A percentile compares a stretch with the other conserved stretches of the same genome.
These are phyloP conservation scores for Drosophila prosaltans DNA, from an alignment of 1,140 invertebrate species.

Conservation along the genomic window DNA sequence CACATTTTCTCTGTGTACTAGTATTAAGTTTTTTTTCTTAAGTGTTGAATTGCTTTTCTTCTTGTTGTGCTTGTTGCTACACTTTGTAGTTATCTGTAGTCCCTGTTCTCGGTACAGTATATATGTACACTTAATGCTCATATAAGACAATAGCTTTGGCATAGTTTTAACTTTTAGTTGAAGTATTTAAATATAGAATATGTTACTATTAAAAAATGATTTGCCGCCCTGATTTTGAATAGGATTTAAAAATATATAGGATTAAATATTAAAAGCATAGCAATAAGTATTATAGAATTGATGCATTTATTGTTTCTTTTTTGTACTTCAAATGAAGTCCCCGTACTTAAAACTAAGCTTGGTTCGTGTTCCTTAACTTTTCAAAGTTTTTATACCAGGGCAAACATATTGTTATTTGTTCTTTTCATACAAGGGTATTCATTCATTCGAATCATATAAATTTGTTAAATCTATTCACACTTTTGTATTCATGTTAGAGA, in stretches of 20 bases:
- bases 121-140: constrained; percentile 5
- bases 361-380: too few species aligned
- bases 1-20: constrained; percentile 42
- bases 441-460: constrained; percentile 3
- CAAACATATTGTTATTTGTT: neutral
- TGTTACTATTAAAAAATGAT: too few species aligned
- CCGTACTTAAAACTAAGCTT: too few species aligned
- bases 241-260: too few species aligned
- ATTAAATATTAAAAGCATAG: too few species aligned
- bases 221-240: neutral
- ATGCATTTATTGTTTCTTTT: too few species aligned
- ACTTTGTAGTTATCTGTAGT: constrained; percentile 1
- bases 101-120: neutral
- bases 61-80: constrained; percentile 35
- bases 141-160: neutral
- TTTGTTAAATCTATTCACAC: constrained; percentile 10
- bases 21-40: constrained; percentile 17
- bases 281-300: too few species aligned
- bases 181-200: too few species aligned
- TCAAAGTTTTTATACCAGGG: too few species aligned
- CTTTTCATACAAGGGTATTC: neutral
- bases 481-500: constrained; percentile 9
- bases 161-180: neutral
- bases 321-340: too few species aligned
- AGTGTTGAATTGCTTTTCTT: constrained; percentile 41